Percentiles rank a stretch among this genome's conserved stretches.
phyloP scores from a whole-genome alignment of 2,113 vertebrate species.

The Synodontis membranacea region DNA sequence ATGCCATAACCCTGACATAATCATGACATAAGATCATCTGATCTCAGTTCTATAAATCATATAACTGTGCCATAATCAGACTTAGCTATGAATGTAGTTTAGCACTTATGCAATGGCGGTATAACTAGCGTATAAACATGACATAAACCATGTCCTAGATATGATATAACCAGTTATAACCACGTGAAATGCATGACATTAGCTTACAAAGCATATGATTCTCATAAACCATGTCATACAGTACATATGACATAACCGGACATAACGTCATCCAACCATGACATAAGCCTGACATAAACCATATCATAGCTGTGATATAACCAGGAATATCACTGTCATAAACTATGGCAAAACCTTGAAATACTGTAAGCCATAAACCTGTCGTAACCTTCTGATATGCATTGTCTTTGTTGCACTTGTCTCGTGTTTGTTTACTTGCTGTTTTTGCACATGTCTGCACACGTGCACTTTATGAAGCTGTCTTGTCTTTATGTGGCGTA shows the following conservation, averaged over 20 bases:
- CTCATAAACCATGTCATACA: conserved; percentile 21
- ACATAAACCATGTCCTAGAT: neutral
- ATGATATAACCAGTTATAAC: neutral
- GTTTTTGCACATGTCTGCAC: too few relatives aligned
- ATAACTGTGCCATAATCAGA: neutral
- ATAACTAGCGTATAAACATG: neutral
- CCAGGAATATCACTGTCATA: neutral
- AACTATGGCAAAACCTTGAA: neutral
- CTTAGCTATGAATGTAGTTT: neutral
- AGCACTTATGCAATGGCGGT: neutral
- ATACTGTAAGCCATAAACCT: too few relatives aligned
- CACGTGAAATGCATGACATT: neutral
- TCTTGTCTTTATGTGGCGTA: too few relatives aligned
- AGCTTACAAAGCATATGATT: neutral
- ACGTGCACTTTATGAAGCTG: too few relatives aligned
- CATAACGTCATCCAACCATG: neutral
- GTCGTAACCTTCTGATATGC: neutral
- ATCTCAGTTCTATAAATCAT: neutral
- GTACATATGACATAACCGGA: neutral
- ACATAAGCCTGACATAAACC: neutral
- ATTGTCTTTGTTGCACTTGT: too few relatives aligned
- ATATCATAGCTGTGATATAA: neutral
- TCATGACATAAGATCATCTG: neutral
- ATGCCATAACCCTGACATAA: neutral
- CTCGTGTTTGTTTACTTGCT: too few relatives aligned